Evolutionary conservation across 2,113 vertebrate genomes (phyloP), one percentile per base, ranked within the genome.

Genomic region (Xenus cinereus): DNA sequence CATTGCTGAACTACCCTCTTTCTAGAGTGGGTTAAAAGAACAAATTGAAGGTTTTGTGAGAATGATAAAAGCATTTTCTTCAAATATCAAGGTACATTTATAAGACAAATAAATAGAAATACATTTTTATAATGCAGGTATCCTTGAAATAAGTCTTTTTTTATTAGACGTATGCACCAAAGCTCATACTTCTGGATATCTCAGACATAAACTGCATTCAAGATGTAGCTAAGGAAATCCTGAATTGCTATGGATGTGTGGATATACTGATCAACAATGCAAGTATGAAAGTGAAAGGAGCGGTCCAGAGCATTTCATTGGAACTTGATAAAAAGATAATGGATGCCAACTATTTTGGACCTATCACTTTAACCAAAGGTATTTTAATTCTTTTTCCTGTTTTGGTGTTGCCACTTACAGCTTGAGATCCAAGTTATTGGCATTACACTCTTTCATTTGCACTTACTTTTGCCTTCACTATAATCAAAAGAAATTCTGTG

Each of bases 331-430:
- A 98, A 97, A 99, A 98, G 95, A 98, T 99, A 93, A 99, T 99
- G 99, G 99, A 99, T 48, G 98, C 98, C 84, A 99, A 99, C 92
- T 99, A 99, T 96, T 99, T 99, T 57, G 99, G 99, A 16, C 99
- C 99, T 68, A 98, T 99, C 96, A 98, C 98, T 19, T 95, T 99
- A 97, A 98, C 98, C 51, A 99, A 99, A 99, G 99, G 99, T 99
- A 97, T 57, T 80, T 74, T 20, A 8, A 7, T 51, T 23, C 53
- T 66, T 37, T 39, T 41, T 33, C 8, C 32, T 22, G 27, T 74
- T 76, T 39, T 90, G 8, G 19, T 84, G 20, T 89, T 63, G 18
- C 14, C 18, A 14, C 43, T 71, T 62, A 79, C 54, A 89, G 17
- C 20, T 67, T 35, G 11, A 78, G 12, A 60, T 66, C 12, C 13